These are phyloP conservation scores for Actinernus sp. DNA, from an alignment of 92 coral and sea anemone genomes.

Conservation along the genomic window DNA sequence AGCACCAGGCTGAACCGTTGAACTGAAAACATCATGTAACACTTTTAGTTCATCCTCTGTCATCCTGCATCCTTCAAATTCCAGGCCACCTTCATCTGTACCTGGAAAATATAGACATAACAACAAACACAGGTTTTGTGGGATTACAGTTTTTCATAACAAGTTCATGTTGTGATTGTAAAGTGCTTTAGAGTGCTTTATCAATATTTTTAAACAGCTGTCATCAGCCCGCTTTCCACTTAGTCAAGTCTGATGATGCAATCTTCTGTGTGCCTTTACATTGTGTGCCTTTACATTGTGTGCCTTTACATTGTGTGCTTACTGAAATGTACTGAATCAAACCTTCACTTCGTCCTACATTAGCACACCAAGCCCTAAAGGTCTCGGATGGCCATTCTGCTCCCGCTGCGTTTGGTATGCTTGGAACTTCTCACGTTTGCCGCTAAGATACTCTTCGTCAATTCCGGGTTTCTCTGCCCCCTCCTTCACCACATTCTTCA, in stretches of 20 bases:
- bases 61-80: background rate
- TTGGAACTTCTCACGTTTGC: background rate
- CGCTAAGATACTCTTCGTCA: background rate
- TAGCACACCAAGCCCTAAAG: background rate
- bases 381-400: background rate
- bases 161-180: too few species aligned
- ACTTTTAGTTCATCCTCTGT: background rate
- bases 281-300: too few species aligned
- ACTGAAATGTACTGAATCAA: background rate
- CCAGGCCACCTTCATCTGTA: background rate
- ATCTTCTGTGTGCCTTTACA: too few species aligned
- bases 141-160: too few species aligned
- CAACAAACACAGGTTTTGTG: too few species aligned
- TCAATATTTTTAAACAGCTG: too few species aligned
- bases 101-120: too few species aligned
- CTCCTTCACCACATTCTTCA: background rate
- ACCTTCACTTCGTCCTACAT: slow-evolving; percentile 2
- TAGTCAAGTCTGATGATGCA: too few species aligned
- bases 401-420: background rate
- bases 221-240: too few species aligned
- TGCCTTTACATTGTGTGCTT: too few species aligned
- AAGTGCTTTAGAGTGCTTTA: too few species aligned
- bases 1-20: slow-evolving; percentile 15
- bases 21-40: slow-evolving; percentile 1
- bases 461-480: background rate